These are phyloP conservation scores for Pteropus rufus DNA, from an alignment of 2,797 vertebrate genomes.

Conservation along the genomic window DNA sequence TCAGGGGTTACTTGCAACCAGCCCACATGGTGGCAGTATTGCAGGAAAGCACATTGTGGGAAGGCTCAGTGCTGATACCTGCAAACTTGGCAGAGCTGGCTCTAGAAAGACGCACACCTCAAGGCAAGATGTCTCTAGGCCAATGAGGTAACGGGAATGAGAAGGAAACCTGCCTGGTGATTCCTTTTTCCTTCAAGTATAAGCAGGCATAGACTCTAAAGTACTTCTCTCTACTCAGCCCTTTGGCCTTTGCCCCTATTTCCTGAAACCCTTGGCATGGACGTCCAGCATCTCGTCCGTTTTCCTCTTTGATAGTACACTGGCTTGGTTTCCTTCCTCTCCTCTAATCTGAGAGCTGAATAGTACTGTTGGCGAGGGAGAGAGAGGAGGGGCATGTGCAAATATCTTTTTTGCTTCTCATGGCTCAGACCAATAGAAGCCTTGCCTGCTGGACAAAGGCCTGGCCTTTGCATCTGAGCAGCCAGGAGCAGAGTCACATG, in stretches of 20 bases:
- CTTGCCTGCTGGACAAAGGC: not conserved
- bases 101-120: not conserved
- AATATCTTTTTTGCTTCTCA: not conserved
- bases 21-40: not conserved
- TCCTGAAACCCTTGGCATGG: not conserved
- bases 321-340: not conserved
- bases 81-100: not conserved
- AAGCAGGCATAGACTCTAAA: not conserved
- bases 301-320: not conserved
- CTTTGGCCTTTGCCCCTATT: not conserved
- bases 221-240: not conserved
- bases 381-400: not conserved
- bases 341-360: not conserved
- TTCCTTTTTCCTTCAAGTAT: not conserved
- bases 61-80: not conserved
- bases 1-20: not conserved
- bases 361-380: not conserved
- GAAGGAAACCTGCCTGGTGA: not conserved
- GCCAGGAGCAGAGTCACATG: not conserved
- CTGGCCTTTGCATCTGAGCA: not conserved
- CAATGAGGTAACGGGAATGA: not conserved
- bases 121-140: not conserved
- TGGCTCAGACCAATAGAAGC: not conserved
- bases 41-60: not conserved
- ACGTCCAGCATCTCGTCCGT: not conserved